Conservation (phyloP, 1,140 invertebrate species). For the Achatina immaculata region DNA sequence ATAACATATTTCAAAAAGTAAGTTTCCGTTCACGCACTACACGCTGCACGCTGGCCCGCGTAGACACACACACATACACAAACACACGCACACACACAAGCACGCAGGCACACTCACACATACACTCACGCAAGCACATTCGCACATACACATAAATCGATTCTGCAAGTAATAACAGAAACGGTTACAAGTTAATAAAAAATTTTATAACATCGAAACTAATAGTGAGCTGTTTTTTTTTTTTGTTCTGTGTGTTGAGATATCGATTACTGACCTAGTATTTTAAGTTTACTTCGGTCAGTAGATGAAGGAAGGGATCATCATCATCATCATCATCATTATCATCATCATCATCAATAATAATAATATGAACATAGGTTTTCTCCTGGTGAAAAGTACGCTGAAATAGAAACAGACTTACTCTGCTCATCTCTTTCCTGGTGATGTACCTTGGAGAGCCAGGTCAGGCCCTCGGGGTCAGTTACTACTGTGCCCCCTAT, state of each 20-base stretch:
- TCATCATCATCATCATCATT: neutral
- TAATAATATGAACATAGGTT: neutral
- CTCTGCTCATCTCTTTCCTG: neutral
- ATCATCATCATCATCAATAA: neutral
- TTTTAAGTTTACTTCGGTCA: neutral
- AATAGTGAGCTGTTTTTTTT: neutral
- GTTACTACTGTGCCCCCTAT: conserved; percentile 2
- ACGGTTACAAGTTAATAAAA: too few species aligned
- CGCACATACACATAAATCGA: too few species aligned
- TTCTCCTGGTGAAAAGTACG: neutral
- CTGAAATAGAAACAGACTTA: neutral
- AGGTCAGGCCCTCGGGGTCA: too few species aligned
- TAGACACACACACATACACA: too few species aligned
- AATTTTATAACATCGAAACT: neutral
- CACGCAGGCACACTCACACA: too few species aligned
- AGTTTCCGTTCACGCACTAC: too few species aligned
- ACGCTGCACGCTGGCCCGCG: too few species aligned
- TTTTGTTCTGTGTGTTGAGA: too few species aligned
- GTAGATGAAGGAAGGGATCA: neutral
- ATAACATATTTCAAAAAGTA: too few species aligned
- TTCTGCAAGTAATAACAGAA: too few species aligned
- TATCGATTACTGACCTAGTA: neutral
- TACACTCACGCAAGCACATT: too few species aligned
- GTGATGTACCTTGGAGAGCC: neutral
- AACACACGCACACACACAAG: too few species aligned